Conservation (phyloP, 2,888 invertebrate species). For the Luperina nickerlii region DNA sequence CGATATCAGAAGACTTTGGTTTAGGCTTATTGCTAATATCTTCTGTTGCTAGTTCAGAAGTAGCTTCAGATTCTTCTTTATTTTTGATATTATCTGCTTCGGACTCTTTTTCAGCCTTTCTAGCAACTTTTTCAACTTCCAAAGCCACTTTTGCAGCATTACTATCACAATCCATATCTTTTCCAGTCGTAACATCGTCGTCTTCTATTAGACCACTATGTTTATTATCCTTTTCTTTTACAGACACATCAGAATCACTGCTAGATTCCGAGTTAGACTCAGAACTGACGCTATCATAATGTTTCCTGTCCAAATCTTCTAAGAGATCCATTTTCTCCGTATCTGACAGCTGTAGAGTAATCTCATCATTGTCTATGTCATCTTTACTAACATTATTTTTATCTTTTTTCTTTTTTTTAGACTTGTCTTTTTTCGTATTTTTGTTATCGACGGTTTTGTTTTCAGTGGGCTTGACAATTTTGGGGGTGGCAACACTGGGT, state of each 20-base stretch:
- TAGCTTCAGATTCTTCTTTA: neutral
- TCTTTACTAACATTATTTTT: constrained; percentile 75
- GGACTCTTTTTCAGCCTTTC: neutral
- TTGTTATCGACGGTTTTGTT: constrained; percentile 65
- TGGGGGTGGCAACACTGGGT: neutral
- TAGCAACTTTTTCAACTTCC: neutral
- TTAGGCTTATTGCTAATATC: neutral
- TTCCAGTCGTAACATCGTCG: neutral
- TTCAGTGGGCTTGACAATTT: constrained; percentile 23
- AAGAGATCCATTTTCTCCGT: constrained; percentile 87
- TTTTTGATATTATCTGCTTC: neutral
- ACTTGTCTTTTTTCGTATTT: constrained; percentile 76
- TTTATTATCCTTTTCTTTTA: constrained; percentile 25
- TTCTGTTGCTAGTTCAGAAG: neutral
- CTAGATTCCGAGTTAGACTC: constrained; percentile 65
- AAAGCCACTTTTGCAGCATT: neutral
- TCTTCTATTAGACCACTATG: constrained; percentile 4
- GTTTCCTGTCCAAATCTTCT: constrained; percentile 83
- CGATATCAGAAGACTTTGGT: constrained; percentile 2
- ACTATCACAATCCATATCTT: neutral
- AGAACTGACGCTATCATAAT: constrained; percentile 77
- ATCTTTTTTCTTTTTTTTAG: constrained; percentile 80
- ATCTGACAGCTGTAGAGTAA: constrained; percentile 86
- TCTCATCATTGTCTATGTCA: constrained; percentile 86
- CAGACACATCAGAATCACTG: constrained; percentile 45